These are phyloP conservation scores for Ictalurus punctatus DNA, from an alignment of 2,113 vertebrate species.

Conservation along the genomic window DNA sequence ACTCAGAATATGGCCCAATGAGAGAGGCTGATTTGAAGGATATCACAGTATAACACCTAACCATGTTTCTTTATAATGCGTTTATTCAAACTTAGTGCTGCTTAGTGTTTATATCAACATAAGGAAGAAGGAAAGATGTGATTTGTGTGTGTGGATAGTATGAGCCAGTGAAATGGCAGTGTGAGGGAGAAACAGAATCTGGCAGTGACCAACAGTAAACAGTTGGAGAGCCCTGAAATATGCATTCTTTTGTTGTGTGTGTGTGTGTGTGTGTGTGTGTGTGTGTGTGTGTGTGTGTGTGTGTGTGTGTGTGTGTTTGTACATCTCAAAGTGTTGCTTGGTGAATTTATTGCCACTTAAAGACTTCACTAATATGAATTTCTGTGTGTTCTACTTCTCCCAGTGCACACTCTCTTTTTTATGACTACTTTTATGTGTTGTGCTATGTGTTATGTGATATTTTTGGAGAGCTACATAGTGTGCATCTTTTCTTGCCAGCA, in stretches of 20 bases:
- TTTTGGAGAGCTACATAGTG: neutral
- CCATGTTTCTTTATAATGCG: neutral
- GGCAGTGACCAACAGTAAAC: slow-evolving; percentile 20
- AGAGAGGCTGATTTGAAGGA: neutral
- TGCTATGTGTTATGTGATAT: slow-evolving; percentile 22
- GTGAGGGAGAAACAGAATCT: slow-evolving; percentile 33
- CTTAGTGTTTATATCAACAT: slow-evolving; percentile 2
- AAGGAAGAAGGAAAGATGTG: slow-evolving; percentile 1
- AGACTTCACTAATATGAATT: neutral
- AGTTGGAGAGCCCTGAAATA: slow-evolving; percentile 29
- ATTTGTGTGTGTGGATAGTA: slow-evolving; percentile 5
- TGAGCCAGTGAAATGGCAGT: slow-evolving; percentile 7
- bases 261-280: neutral
- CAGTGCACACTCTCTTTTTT: neutral
- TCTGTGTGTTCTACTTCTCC: neutral
- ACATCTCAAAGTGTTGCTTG: slow-evolving; percentile 31
- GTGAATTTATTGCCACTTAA: slow-evolving; percentile 6
- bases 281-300: neutral
- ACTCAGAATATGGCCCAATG: neutral
- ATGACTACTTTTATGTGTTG: neutral
- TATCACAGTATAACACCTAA: neutral
- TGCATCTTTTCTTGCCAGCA: neutral
- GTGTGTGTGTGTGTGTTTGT: neutral
- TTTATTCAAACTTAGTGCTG: neutral
- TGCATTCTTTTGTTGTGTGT: slow-evolving; percentile 24